Conservation (phyloP, 2,888 invertebrate genomes). For the Temnothorax rugatulus region DNA sequence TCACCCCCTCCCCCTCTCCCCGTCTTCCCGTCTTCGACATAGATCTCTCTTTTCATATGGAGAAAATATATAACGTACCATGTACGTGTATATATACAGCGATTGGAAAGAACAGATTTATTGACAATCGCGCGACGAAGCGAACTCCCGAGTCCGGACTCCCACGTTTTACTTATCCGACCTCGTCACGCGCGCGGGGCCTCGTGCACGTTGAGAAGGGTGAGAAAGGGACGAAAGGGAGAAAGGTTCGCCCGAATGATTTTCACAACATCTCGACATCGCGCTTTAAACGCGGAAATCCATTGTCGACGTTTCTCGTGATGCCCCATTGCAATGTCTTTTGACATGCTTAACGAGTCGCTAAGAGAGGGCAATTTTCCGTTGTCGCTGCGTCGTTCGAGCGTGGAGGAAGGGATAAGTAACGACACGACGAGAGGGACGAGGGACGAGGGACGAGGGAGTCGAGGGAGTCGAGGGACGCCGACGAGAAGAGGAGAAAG, state of each 20-base stretch:
- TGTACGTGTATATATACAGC: not conserved
- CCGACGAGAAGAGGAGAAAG: conserved; percentile 31
- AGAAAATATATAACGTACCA: conserved; percentile 21
- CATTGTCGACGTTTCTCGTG: conserved; percentile 61
- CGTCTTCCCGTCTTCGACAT: no score
- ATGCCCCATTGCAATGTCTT: conserved; percentile 68
- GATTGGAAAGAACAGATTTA: conserved; percentile 21
- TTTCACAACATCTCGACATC: conserved; percentile 33
- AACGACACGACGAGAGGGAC: conserved; percentile 57
- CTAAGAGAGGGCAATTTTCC: conserved; percentile 70
- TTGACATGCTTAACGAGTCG: conserved; percentile 68
- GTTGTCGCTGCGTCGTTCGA: conserved; percentile 72
- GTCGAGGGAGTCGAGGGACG: conserved; percentile 41
- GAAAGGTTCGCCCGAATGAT: conserved; percentile 28
- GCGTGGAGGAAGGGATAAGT: conserved; percentile 70
- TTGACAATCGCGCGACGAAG: conserved; percentile 22
- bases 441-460: conserved; percentile 50
- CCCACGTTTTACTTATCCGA: conserved; percentile 30
- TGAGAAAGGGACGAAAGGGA: no score
- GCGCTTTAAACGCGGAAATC: conserved; percentile 53
- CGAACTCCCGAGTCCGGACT: not conserved
- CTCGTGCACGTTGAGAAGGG: not conserved
- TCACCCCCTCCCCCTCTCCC: no score
- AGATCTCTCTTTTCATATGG: not conserved
- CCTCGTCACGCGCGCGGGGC: not conserved